phyloP scores from a whole-genome alignment of 2,888 invertebrate species.

The Heliothis peltigera region DNA sequence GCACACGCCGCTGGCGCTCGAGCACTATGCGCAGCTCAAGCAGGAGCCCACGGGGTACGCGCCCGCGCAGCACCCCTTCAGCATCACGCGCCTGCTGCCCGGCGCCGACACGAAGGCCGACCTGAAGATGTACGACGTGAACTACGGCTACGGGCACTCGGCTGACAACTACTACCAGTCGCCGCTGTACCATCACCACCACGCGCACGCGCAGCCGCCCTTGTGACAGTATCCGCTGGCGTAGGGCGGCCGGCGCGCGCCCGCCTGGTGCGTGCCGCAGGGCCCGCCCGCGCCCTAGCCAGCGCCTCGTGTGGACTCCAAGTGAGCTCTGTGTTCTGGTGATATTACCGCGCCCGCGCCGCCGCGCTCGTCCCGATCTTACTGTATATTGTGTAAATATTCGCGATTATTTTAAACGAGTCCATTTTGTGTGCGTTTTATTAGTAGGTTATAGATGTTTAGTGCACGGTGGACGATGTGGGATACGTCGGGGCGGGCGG shows the following conservation, averaged over 20 bases:
- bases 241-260: constrained; percentile 90
- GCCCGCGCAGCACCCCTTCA: constrained; percentile 97
- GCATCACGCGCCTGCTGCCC: constrained; percentile 97
- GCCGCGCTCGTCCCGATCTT: constrained; percentile 66
- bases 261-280: constrained; percentile 73
- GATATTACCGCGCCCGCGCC: constrained; percentile 74
- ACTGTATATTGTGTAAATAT: constrained; percentile 85
- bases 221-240: constrained; percentile 98
- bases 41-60: constrained; percentile 95
- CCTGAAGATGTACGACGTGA: constrained; percentile 97
- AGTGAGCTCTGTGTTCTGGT: constrained; percentile 87
- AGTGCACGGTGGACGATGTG: constrained; percentile 74
- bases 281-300: constrained; percentile 68
- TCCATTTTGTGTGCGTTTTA: constrained; percentile 81
- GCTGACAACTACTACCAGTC: constrained; percentile 96
- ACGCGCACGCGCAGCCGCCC: constrained; percentile 93
- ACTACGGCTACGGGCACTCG: constrained; percentile 88
- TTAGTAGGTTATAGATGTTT: constrained; percentile 78
- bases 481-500: constrained; percentile 69
- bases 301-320: constrained; percentile 76
- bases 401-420: constrained; percentile 75
- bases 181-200: constrained; percentile 92
- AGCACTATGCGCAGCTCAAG: constrained; percentile 93
- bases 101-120: constrained; percentile 96
- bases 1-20: constrained; percentile 90